Evolutionary conservation across 2,113 vertebrate genomes (phyloP).

Genomic region (Coturnix japonica): DNA sequence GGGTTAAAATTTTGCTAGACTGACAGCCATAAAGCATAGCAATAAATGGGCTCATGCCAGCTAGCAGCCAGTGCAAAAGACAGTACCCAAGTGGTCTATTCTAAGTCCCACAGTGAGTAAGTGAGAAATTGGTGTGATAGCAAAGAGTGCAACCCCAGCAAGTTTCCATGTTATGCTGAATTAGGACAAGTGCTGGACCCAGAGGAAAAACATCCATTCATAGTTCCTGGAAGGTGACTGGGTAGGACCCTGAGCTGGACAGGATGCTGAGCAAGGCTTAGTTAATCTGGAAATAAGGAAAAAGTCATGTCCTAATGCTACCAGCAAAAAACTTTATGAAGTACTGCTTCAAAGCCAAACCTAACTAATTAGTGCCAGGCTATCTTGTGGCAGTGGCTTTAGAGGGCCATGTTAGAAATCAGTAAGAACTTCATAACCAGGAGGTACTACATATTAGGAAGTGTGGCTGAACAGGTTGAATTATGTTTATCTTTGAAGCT

Average conservation of each 20-base stretch:
- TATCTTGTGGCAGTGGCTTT: neutral
- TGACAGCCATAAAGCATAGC: neutral
- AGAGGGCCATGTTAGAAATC: neutral
- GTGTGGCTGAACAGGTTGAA: neutral
- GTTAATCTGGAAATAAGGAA: neutral
- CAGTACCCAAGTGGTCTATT: neutral
- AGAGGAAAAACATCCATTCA: neutral
- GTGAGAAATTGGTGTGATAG: neutral
- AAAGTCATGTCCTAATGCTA: neutral
- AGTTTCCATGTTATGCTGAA: neutral
- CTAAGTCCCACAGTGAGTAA: neutral
- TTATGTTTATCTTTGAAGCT: neutral
- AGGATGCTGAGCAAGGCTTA: neutral
- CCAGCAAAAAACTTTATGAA: neutral
- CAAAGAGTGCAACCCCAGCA: neutral
- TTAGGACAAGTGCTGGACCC: neutral
- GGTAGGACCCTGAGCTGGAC: rapidly evolving
- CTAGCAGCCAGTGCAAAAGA: neutral
- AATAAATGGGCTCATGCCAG: neutral
- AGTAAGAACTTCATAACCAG: neutral
- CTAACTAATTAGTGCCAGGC: neutral
- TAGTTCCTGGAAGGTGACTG: rapidly evolving
- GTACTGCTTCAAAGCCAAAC: neutral
- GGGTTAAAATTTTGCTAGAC: neutral
- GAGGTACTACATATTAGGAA: neutral